A percentile compares a stretch with the other conserved stretches of the same genome.
Conservation (phyloP, 2,797 vertebrate species). For the Acanthiza pusilla region DNA sequence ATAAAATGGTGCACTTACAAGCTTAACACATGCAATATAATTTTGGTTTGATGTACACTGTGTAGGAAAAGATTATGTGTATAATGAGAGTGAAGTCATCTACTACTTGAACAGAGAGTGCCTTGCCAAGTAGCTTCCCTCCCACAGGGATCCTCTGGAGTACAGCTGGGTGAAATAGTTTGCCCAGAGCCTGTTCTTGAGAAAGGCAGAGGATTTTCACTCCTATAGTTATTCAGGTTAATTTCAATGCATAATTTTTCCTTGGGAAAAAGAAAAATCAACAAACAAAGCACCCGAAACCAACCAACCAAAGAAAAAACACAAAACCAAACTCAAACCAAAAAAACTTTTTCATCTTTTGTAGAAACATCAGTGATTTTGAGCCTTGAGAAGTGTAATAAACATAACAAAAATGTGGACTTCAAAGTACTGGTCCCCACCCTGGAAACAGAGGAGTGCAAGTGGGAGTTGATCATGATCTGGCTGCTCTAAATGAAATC, state of each 20-base stretch:
- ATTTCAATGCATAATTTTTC: neutral
- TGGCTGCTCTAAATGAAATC: neutral
- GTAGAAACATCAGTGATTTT: neutral
- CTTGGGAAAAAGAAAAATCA: neutral
- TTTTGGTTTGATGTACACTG: constrained; percentile 37
- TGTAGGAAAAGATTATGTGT: constrained; percentile 53
- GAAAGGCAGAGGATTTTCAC: neutral
- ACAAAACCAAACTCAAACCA: neutral
- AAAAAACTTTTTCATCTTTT: neutral
- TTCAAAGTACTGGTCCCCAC: neutral
- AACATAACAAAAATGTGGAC: neutral
- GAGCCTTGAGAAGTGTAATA: neutral
- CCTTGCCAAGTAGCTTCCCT: constrained; percentile 23
- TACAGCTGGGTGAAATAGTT: constrained; percentile 14
- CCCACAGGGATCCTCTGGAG: neutral
- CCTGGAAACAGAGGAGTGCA: neutral
- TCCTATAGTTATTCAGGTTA: neutral
- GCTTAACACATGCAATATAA: constrained; percentile 43
- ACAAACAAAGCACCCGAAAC: neutral
- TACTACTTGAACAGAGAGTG: neutral
- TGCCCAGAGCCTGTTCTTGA: neutral
- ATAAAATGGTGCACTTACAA: constrained; percentile 21
- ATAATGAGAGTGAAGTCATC: constrained; percentile 57
- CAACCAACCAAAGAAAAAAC: neutral
- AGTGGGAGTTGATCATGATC: neutral